These are phyloP conservation scores for Corythaeola cristata DNA, from an alignment of 2,113 vertebrate species.

Conservation along the genomic window DNA sequence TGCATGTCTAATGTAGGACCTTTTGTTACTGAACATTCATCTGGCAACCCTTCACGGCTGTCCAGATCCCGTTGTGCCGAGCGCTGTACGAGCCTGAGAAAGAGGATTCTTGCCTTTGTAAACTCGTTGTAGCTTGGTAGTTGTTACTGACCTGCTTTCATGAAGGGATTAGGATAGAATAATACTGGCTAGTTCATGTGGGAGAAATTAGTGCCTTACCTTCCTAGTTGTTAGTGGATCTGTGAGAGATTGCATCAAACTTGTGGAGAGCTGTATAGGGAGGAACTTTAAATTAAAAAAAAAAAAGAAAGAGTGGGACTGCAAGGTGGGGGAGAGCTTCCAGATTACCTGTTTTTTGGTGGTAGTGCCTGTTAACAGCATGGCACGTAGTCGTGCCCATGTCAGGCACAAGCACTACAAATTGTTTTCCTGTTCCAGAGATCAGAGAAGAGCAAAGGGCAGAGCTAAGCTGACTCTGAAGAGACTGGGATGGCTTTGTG, in stretches of 20 bases:
- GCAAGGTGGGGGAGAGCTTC: background rate
- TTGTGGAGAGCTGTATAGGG: background rate
- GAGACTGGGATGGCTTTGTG: background rate
- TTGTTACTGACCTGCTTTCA: background rate
- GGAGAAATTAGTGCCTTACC: background rate
- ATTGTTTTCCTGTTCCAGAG: background rate
- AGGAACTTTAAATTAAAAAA: background rate
- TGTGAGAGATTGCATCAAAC: background rate
- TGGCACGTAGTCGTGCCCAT: accelerated
- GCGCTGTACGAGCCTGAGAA: background rate
- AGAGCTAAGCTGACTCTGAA: background rate
- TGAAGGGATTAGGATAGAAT: background rate
- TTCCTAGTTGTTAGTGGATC: background rate
- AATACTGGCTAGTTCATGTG: background rate
- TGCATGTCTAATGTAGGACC: background rate
- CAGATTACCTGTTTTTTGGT: background rate
- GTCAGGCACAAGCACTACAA: background rate
- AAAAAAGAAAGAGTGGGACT: background rate
- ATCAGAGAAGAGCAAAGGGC: background rate
- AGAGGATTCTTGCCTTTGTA: background rate
- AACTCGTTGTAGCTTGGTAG: background rate
- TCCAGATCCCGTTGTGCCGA: accelerated
- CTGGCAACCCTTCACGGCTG: background rate
- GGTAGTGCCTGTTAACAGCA: background rate
- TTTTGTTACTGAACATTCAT: background rate